Evolutionary conservation across 2,797 vertebrate species (phyloP), one percentile per base, ranked within the genome.

Genomic region (Pantherophis alleghaniensis): DNA sequence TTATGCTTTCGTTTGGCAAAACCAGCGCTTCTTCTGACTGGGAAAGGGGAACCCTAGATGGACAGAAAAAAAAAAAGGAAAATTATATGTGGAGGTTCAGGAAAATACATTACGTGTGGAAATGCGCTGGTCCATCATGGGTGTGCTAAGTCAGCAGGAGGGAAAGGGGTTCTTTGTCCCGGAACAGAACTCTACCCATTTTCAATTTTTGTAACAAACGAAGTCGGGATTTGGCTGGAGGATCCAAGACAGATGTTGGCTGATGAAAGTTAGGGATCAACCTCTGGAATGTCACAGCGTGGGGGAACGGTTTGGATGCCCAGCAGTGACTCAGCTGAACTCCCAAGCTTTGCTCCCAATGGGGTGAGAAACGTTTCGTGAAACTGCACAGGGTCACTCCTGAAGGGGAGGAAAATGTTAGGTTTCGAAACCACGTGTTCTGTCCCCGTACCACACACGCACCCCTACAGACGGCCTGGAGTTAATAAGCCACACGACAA

Each of bases 31-130:
- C 92, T 9, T 57, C 89, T 86, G 47, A 92, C 20, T 95, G 91
- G 92, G 93, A 90, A 98, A 92, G 86, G 96, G 98, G 94, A 42
- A 97, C 95, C 93, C 98, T 98, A 95, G 7, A 5, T 88, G 7
- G 1, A 60, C 5, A 14, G 37, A 3, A 2, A 3, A 42, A 5
- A 59, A 28, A 20, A 28, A 60, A 13, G 59, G 59, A 2, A n/a
- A 26, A 20, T 61, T 22, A 0, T 57, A 86, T 42, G 18, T 37
- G 13, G 22, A 66, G n/a, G 13, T 42, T 24, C 37, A 20, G 37
- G 10, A 4, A 47, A 47, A 47, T 47, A 83, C 2, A 10, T 24
- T 47, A 83, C 2, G 4, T 12, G 42, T 47, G 20, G 20, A 83
- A 47, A 47, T 22, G 37, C 3, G 32, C 32, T 42, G 32, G 69